Percentiles rank a stretch among this genome's conserved stretches.
phyloP scores from a whole-genome alignment of 2,113 vertebrate species.

The Eurypyga helias region DNA sequence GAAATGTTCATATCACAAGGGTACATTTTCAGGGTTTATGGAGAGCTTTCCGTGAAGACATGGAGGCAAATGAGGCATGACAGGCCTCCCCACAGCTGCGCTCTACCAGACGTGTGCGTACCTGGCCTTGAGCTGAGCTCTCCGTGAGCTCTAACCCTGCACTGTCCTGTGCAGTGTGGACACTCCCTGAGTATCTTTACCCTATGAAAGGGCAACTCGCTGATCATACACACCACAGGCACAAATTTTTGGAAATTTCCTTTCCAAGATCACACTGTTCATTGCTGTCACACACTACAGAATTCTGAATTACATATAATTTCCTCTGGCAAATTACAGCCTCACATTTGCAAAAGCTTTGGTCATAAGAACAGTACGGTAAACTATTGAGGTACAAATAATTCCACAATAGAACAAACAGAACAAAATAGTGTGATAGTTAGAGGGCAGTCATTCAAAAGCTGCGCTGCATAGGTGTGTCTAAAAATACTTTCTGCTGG shows the following conservation, averaged over 20 bases:
- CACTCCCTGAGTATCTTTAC: neutral
- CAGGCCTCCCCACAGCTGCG: neutral
- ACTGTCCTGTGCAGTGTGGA: too few relatives aligned
- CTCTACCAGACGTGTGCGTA: accelerated
- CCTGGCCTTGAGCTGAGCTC: neutral
- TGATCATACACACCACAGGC: neutral
- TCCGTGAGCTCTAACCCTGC: accelerated
- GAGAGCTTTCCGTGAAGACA: neutral
- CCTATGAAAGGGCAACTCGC: neutral
- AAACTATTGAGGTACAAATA: neutral
- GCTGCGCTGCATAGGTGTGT: neutral
- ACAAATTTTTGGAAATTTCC: neutral
- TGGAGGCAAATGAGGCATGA: neutral
- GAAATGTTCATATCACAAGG: neutral
- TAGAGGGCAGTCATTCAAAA: neutral
- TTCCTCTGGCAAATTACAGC: neutral
- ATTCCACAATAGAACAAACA: too few relatives aligned
- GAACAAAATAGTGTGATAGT: neutral
- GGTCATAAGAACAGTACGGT: neutral
- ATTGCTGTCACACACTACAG: neutral
- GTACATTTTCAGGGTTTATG: neutral
- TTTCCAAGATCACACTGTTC: neutral
- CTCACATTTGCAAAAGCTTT: neutral
- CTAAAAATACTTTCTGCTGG: conserved; percentile 17
- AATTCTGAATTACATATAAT: neutral